Evolutionary conservation across 2,888 invertebrate species (phyloP), one percentile per base, ranked within the genome.

Genomic region (Lampropteryx suffumata): DNA sequence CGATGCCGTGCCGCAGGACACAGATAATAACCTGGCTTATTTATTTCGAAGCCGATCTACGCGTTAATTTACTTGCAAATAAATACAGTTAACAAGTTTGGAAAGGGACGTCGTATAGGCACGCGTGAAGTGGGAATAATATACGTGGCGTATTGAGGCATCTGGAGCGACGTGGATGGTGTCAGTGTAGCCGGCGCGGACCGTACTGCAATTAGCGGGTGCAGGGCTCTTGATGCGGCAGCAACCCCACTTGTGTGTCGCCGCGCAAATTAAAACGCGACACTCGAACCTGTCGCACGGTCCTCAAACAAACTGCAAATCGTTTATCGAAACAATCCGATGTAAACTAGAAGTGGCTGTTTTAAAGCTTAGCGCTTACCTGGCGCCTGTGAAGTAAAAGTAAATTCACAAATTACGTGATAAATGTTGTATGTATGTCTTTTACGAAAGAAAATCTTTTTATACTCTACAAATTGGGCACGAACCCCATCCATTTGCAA

Each of bases 201-300:
- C 74, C 71, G 76, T 79, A 76, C 73, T 81, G 89, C 89, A 89
- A 89, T 89, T 89, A 90, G 89, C 47, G 47, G 34, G 40, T 41
- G 47, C 86, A 84, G 76, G 79, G 73, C 75, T 82, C 88, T 90
- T 79, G 83, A 88, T 81, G 72, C 76, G 74, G 71, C 79, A 71
- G 77, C 70, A 77, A 77, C 69, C 72, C 82, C 85, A 84, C 87
- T 89, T 76, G 76, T 84, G 79, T 88, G 87, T 85, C 89, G 86
- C 83, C 83, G 82, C 83, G 84, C 86, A 89, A 90, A 89, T 89
- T 90, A 88, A 90, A 90, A 89, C 84, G 79, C 78, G 70, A 71
- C 84, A 79, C 89, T 89, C 77, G 76, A 86, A 81, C 73, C 69
- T 74, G 82, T 85, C 79, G 73, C 76, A 66, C 40, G 32, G 35